Base-by-base conservation (phyloP, 1,140 invertebrate species). In the Brevipalpus yothersi region DNA sequence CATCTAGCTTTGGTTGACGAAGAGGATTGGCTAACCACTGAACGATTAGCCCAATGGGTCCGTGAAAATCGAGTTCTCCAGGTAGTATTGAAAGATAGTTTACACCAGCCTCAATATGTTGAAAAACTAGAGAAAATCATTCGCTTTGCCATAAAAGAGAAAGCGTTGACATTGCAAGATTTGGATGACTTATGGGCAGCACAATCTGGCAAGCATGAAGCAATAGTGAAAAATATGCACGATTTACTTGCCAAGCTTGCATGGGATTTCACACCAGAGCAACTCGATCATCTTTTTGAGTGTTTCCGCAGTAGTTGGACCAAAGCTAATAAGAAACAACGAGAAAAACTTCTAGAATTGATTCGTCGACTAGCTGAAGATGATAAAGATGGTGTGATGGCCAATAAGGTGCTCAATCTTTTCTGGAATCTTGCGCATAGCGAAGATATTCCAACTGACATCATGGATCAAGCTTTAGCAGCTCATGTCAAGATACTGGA, bases 361-460 rank as follows among this genome's bases (percentile, higher is more conserved):
- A 97, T 96, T 65, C 77, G 92, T 60, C 77, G 91, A 66, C 72
- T 97, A 59, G 91, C 92, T 17, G 92, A 97, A 73, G 92, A 94
- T 73, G 92, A 97, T 73, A 96, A 96, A 71, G 90, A 95, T 72
- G 92, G 92, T 60, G 86, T 95, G 15, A 96, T 97, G 91, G 91
- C 92, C 54, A 85, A 93, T 69, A 97, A 96, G 77, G 83, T 85
- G 72, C 75, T 97, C 62, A 88, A 88, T 58, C 75, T 97, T 17
- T 85, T 97, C 69, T 97, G 92, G 92, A 93, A 91, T 69, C 76
- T 97, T 67, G 90, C 91, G 19, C 90, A 95, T 72, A 89, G 86
- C 58, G 85, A 91, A 67, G 90, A 96, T 73, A 85, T 94, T 49
- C 85, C 88, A 56, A 93, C 87, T 4, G 92, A 97, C 73, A 94